phyloP scores from a whole-genome alignment of 92 coral and sea anemone species.

The Actinernus sp. region DNA sequence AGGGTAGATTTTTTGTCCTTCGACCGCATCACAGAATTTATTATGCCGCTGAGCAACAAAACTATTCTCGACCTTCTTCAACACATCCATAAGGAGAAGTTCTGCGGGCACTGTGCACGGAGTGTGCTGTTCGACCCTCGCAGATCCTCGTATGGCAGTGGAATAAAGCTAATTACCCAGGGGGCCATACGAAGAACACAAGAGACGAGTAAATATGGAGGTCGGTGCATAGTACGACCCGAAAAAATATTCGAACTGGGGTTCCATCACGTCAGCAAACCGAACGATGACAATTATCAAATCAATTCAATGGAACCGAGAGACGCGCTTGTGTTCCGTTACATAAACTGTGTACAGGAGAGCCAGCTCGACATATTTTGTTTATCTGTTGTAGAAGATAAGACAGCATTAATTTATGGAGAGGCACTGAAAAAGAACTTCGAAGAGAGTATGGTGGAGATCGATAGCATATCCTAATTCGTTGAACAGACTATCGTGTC shows the following conservation, averaged over 20 bases:
- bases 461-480: no score
- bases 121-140: conserved; percentile 7
- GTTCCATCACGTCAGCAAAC: conserved; percentile 11
- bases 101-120: conserved; percentile 32
- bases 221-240: conserved; percentile 23
- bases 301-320: conserved; percentile 1
- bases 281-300: conserved; percentile 2
- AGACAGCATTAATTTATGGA: conserved; percentile 28
- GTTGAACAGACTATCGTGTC: no score
- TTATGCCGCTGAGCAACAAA: conserved; percentile 7
- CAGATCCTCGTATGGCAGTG: neutral
- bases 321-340: conserved; percentile 24
- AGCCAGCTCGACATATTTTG: conserved; percentile 3
- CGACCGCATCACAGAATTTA: conserved; percentile 22
- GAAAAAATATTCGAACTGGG: conserved; percentile 16
- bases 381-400: conserved; percentile 4
- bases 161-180: conserved; percentile 18
- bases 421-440: conserved; percentile 19
- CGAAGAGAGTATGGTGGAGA: conserved; percentile 6
- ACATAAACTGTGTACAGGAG: conserved; percentile 13
- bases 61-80: conserved; percentile 9
- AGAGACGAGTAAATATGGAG: neutral
- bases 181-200: neutral
- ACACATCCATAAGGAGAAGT: neutral
- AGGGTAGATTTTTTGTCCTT: conserved; percentile 16